Conservation (phyloP, 2,113 vertebrate genomes). For the Pseudorhombus dupliciocellatus region DNA sequence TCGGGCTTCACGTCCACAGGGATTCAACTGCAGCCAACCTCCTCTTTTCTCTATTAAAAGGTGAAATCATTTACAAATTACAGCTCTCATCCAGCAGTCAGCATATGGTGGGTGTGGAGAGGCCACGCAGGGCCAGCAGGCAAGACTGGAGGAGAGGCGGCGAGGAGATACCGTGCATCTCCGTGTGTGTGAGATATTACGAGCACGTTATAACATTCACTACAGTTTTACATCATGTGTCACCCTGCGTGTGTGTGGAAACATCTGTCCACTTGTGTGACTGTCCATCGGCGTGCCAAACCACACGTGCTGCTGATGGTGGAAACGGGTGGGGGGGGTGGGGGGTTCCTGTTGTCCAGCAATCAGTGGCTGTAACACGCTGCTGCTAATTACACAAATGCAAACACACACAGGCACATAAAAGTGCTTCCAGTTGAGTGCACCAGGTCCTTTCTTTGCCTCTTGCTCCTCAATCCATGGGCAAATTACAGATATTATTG, state of each 20-base stretch:
- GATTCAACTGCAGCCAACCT: slow-evolving; percentile 56
- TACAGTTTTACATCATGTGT: slow-evolving; percentile 20
- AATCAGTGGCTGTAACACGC: slow-evolving; percentile 37
- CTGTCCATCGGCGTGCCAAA: slow-evolving; percentile 23
- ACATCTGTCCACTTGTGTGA: slow-evolving; percentile 43
- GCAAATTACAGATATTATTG: slow-evolving; percentile 67
- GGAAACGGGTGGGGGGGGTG: neutral
- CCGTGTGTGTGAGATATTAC: slow-evolving; percentile 2
- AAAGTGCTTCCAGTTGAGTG: slow-evolving; percentile 33
- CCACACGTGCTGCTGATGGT: slow-evolving; percentile 36
- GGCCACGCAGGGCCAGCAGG: slow-evolving; percentile 50
- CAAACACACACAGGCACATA: slow-evolving; percentile 25
- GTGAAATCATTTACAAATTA: slow-evolving; percentile 76
- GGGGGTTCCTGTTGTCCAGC: slow-evolving; percentile 34
- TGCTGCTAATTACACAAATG: slow-evolving; percentile 57
- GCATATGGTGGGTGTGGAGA: slow-evolving; percentile 64
- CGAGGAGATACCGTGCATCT: slow-evolving; percentile 24
- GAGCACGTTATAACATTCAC: neutral
- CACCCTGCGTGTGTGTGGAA: slow-evolving; percentile 16
- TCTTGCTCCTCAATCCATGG: slow-evolving; percentile 50
- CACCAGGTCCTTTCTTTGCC: slow-evolving; percentile 41
- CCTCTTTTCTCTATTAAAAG: slow-evolving; percentile 72
- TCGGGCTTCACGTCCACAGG: slow-evolving; percentile 51
- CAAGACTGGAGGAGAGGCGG: slow-evolving; percentile 39
- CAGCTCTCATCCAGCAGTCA: slow-evolving; percentile 62